Evolutionary conservation across 1,140 invertebrate genomes (phyloP), one percentile per base, ranked within the genome.

Genomic region (Melanaphis sacchari): DNA sequence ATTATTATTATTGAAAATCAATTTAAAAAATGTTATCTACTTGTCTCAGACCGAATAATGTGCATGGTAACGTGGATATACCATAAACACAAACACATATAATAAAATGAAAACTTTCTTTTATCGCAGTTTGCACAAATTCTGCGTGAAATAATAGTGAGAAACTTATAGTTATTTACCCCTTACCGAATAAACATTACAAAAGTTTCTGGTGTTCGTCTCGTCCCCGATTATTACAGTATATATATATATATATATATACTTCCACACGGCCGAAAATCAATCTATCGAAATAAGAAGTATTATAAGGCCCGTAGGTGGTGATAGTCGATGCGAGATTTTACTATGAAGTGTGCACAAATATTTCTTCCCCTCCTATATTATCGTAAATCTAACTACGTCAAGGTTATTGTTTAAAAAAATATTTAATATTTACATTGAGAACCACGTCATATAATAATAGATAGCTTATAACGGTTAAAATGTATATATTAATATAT

Each of bases 101-200:
- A 31, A 85, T 26, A 43, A 85, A 43, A 43, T 31, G 26, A 85
- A 85, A 85, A 85, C 84, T 85, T 85, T 85, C 40, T 85, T 43
- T 85, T 85, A 85, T 85, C 84, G 38, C 31, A 85, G 41, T 85
- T 85, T 85, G 84, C 84, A 85, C 84, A 41, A 85, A 85, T 85
- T 43, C 84, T 31, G 84, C 24, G 24, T 85, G 38, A 40, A 85
- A 85, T 41, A 43, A 41, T 43, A n/a, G 24, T 43, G 41, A 26
- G 84, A 43, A 85, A 43, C 40, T 43, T 85, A 85, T 85, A 85
- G 40, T 84, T 85, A 85, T 85, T 85, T 43, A 85, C 82, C 22
- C 24, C 38, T 41, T n/a, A 46, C 41, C 84, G 84, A 21, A 41
- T 85, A 85, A 85, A 85, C 41, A 85, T 40, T n/a, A 26, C 41